A percentile compares a stretch with the other conserved stretches of the same genome.
These are phyloP conservation scores for Agonopterix subpropinquella DNA, from an alignment of 2,888 invertebrate species.

Conservation along the genomic window DNA sequence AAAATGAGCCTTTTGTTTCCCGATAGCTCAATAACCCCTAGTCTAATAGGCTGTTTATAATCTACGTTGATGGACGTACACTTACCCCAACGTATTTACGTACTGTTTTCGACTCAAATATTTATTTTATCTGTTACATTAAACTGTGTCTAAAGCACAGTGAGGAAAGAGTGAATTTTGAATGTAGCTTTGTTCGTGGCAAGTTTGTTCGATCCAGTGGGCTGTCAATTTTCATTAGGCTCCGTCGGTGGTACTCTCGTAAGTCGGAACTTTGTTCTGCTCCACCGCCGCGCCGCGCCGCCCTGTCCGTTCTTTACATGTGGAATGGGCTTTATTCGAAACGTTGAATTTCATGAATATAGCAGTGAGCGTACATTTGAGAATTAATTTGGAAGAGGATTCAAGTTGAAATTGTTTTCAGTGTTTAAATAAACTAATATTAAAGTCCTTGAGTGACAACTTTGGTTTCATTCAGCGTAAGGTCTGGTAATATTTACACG, in stretches of 20 bases:
- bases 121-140: neutral
- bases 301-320: slow-evolving; percentile 42
- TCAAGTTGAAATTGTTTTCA: too few relatives aligned
- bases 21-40: too few relatives aligned
- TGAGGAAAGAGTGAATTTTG: slow-evolving; percentile 4
- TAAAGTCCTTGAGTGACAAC: too few relatives aligned
- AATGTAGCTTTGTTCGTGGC: slow-evolving; percentile 17
- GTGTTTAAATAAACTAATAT: too few relatives aligned
- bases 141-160: neutral
- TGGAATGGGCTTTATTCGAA: slow-evolving; percentile 28
- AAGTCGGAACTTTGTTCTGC: too few relatives aligned
- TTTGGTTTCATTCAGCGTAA: too few relatives aligned
- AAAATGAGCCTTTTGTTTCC: too few relatives aligned
- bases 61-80: too few relatives aligned
- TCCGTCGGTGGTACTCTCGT: slow-evolving; percentile 31
- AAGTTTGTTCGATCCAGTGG: slow-evolving; percentile 53
- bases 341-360: slow-evolving; percentile 43
- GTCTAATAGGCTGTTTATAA: too few relatives aligned
- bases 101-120: neutral
- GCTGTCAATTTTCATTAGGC: slow-evolving; percentile 69
- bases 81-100: neutral
- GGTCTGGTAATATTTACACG: too few relatives aligned
- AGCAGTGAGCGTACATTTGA: slow-evolving; percentile 18
- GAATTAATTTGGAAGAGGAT: slow-evolving; percentile 23
- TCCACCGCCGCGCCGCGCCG: too few relatives aligned